Percentiles rank a stretch among this genome's conserved stretches.
These are phyloP conservation scores for Tautogolabrus adspersus DNA, from an alignment of 2,113 vertebrate species.

Conservation along the genomic window DNA sequence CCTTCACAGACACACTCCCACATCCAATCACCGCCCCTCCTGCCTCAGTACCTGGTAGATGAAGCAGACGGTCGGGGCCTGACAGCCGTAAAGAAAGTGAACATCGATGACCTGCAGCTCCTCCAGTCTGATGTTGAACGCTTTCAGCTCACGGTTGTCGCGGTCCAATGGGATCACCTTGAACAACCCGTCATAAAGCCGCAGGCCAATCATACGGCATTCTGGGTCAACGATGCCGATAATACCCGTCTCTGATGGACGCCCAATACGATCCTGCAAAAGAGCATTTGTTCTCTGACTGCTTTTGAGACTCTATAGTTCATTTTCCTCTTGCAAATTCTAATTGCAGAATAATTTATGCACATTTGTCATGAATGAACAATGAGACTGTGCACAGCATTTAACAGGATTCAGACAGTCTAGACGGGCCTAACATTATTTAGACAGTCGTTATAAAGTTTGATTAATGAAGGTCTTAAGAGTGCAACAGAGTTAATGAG, in stretches of 20 bases:
- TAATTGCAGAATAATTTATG: neutral
- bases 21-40: neutral
- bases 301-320: no score
- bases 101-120: constrained; percentile 98
- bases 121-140: constrained; percentile 97
- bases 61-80: constrained; percentile 97
- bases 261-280: constrained; percentile 94
- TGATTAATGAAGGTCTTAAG: no score
- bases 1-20: neutral
- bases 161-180: constrained; percentile 97
- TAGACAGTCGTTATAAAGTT: no score
- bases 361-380: no score
- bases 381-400: no score
- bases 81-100: constrained; percentile 96
- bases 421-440: no score
- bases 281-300: neutral
- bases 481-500: no score
- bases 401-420: no score
- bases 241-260: constrained; percentile 97
- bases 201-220: constrained; percentile 97
- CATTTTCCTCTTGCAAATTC: no score
- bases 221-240: constrained; percentile 98
- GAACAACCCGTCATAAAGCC: constrained; percentile 96
- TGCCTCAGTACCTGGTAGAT: constrained; percentile 92
- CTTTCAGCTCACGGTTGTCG: constrained; percentile 97